Conservation (phyloP, 2,113 vertebrate genomes). For the Semnopithecus entellus region DNA sequence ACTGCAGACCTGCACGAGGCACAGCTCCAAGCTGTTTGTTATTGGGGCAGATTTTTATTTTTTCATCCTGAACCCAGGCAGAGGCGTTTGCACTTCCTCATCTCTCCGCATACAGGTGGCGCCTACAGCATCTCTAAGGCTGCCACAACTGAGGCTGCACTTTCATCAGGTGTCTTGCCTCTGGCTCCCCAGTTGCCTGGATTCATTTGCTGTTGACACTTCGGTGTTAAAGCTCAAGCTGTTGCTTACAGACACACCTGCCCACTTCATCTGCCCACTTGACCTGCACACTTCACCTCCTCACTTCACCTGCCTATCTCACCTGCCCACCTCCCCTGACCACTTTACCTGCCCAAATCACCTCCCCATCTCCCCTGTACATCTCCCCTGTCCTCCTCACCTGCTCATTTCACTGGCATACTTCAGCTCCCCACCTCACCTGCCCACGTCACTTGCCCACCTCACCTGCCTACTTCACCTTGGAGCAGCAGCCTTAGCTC, state of each 20-base stretch:
- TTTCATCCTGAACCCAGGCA: too few relatives aligned
- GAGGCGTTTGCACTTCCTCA: background rate
- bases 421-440: background rate
- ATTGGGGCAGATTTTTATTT: background rate
- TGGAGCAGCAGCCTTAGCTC: background rate
- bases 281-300: rapidly evolving
- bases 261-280: background rate
- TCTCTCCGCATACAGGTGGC: rapidly evolving
- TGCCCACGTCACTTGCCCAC: rapidly evolving
- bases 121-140: rapidly evolving
- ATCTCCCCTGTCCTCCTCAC: background rate
- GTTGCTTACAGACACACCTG: background rate
- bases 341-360: background rate
- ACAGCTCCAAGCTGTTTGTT: background rate
- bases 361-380: background rate
- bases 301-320: background rate
- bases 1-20: rapidly evolving
- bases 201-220: background rate
- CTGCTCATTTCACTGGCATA: background rate
- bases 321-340: background rate
- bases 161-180: background rate
- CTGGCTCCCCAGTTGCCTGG: background rate
- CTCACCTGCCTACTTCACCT: too few relatives aligned
- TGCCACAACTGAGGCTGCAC: background rate
- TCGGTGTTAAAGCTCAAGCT: background rate